Conservation (phyloP, 2,113 vertebrate genomes). For the Daubentonia madagascariensis region DNA sequence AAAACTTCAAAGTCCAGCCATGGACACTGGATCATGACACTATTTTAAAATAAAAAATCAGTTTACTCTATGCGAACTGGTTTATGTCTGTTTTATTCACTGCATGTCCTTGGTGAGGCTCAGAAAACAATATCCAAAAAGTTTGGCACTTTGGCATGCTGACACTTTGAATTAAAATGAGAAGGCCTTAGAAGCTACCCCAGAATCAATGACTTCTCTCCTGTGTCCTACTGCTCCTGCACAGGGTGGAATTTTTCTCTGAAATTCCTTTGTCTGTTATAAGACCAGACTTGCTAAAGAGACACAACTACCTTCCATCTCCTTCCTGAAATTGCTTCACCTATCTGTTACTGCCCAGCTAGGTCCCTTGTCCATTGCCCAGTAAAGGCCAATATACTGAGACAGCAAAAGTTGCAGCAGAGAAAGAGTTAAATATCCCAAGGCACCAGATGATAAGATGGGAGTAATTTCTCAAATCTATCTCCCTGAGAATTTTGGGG, state of each 20-base stretch:
- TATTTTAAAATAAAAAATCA: neutral
- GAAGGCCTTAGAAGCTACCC: neutral
- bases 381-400: no score
- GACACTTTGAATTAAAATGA: neutral
- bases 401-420: no score
- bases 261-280: neutral
- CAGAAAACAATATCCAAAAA: neutral
- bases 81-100: neutral
- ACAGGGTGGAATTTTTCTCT: neutral
- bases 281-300: neutral
- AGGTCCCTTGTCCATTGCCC: no score
- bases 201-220: neutral
- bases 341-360: neutral
- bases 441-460: no score
- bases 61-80: neutral
- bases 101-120: neutral
- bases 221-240: neutral
- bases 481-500: no score
- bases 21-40: no score
- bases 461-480: no score
- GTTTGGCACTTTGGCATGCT: neutral
- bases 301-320: neutral
- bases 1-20: no score
- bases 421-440: no score
- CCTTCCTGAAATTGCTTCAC: neutral